Percentiles rank a stretch among this genome's conserved stretches.
Evolutionary conservation across 2,797 vertebrate species (phyloP).

Genomic region (Semotilus atromaculatus): DNA sequence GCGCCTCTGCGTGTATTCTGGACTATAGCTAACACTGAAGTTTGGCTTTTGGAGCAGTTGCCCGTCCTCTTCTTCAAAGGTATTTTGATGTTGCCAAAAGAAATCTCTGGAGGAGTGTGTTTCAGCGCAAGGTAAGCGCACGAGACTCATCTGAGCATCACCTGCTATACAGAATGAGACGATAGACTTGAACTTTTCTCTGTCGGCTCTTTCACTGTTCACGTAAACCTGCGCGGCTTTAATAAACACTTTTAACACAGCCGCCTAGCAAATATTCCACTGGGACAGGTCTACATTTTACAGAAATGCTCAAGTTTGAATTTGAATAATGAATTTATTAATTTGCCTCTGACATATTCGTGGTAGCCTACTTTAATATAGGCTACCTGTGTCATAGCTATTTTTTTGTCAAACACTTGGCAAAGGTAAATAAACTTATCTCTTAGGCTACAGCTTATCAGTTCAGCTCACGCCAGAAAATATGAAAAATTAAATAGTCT

Average conservation of each 20-base stretch:
- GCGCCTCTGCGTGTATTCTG: slow-evolving; percentile 65
- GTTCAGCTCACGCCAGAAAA: background rate
- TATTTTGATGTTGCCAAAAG: slow-evolving; percentile 82
- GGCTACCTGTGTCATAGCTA: no score
- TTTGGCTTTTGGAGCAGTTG: slow-evolving; percentile 33
- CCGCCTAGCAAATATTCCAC: no score
- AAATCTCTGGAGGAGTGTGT: slow-evolving; percentile 83
- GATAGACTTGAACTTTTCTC: background rate
- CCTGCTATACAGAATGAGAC: background rate
- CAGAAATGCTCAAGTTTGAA: background rate
- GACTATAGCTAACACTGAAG: slow-evolving; percentile 54
- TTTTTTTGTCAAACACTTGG: background rate
- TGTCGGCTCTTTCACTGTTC: background rate
- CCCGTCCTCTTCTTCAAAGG: slow-evolving; percentile 44
- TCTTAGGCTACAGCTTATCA: background rate
- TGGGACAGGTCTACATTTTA: background rate
- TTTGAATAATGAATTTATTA: background rate
- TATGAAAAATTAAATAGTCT: background rate
- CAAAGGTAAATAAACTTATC: background rate
- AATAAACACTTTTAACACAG: background rate
- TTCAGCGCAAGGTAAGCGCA: slow-evolving; percentile 82
- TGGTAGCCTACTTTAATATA: background rate
- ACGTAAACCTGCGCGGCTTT: background rate
- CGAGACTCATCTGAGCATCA: slow-evolving; percentile 11
- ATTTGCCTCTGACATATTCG: background rate